Percentiles rank a stretch among this genome's conserved stretches.
Evolutionary conservation across 2,888 invertebrate species (phyloP).

Genomic region (Ormyrus labotus): DNA sequence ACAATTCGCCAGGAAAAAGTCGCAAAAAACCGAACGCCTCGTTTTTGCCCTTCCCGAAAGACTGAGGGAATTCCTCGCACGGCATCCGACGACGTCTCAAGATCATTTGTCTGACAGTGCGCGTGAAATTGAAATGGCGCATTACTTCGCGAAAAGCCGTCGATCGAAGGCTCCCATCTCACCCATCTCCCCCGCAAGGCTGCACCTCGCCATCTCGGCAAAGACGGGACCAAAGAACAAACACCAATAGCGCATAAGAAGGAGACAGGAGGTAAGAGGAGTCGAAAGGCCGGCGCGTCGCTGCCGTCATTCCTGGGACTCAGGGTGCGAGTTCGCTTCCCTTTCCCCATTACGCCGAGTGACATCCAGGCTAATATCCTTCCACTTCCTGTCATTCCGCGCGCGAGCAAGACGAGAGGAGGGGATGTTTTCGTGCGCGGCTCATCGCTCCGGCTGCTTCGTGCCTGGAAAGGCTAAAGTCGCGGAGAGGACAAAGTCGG

Average conservation of each 20-base stretch:
- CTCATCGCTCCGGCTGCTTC: constrained; percentile 7
- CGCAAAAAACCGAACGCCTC: too few species aligned
- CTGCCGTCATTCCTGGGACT: constrained; percentile 30
- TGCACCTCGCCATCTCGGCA: too few species aligned
- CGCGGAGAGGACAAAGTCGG: constrained; percentile 2
- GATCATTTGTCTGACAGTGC: constrained; percentile 37
- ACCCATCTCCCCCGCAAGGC: too few species aligned
- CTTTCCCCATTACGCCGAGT: constrained; percentile 63
- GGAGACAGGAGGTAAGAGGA: constrained; percentile 23
- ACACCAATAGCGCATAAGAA: too few species aligned
- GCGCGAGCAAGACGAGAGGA: constrained; percentile 8
- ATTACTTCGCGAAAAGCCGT: constrained; percentile 38
- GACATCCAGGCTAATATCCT: constrained; percentile 71
- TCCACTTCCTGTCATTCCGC: constrained; percentile 68
- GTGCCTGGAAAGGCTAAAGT: constrained; percentile 37
- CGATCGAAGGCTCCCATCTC: constrained; percentile 23
- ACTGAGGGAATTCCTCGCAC: too few species aligned
- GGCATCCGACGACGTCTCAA: background rate
- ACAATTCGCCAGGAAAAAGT: too few species aligned
- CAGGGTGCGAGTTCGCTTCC: constrained; percentile 37
- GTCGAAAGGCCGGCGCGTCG: constrained; percentile 34
- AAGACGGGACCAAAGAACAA: too few species aligned
- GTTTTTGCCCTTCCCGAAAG: too few species aligned
- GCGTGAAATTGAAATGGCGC: constrained; percentile 46
- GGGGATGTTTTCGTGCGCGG: constrained; percentile 44